Percentiles rank a stretch among this genome's conserved stretches.
These are phyloP conservation scores for Furcifer pardalis DNA, from an alignment of 2,797 vertebrate species.

Conservation along the genomic window DNA sequence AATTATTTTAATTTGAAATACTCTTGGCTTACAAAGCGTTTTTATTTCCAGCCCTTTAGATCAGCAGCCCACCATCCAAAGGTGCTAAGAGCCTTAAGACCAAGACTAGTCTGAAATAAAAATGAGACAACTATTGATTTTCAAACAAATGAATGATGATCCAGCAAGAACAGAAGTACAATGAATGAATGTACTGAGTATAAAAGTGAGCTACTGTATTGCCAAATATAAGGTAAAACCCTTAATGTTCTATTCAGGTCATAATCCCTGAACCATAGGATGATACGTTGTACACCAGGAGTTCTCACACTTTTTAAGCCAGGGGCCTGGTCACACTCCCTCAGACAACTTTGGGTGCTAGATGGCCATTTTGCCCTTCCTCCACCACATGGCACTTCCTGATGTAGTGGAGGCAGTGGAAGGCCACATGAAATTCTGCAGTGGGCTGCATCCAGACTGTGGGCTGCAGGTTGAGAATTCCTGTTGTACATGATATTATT, in stretches of 20 bases:
- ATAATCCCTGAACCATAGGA: constrained; percentile 18
- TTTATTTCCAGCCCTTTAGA: not conserved
- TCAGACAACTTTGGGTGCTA: no score
- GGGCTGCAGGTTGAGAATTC: no score
- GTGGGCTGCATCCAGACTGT: no score
- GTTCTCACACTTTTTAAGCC: no score
- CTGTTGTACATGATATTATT: no score
- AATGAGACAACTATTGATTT: constrained; percentile 32
- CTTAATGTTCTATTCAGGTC: constrained; percentile 10
- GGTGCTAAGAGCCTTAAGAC: not conserved
- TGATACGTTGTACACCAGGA: not conserved
- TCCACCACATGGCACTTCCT: no score
- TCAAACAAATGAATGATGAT: constrained; percentile 15
- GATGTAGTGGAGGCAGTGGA: no score
- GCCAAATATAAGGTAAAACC: not conserved
- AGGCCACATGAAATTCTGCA: no score
- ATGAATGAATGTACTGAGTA: constrained; percentile 6
- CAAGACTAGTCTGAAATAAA: constrained; percentile 1
- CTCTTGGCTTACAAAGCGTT: not conserved
- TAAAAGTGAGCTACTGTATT: constrained; percentile 20
- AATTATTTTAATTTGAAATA: constrained; percentile 32
- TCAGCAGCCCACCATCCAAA: no score
- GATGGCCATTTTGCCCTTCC: no score
- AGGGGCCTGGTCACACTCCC: no score
- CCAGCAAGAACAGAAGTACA: constrained; percentile 2